Evolutionary conservation across 2,113 vertebrate genomes (phyloP).

Genomic region (Micromys minutus): DNA sequence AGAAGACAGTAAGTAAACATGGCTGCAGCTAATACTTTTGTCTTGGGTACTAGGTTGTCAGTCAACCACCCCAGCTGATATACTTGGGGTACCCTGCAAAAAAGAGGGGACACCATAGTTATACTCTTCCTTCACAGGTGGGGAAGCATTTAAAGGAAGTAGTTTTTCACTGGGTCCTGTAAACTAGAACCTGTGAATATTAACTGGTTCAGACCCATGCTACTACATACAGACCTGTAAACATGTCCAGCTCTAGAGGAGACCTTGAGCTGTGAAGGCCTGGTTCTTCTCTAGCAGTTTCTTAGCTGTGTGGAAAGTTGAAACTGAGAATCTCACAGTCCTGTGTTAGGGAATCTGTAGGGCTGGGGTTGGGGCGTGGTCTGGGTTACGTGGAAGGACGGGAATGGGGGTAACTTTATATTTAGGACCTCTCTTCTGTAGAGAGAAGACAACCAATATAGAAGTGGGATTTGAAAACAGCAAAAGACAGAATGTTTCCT

Average conservation of each 20-base stretch:
- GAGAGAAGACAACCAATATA: background rate
- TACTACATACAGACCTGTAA: background rate
- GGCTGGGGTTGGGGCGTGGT: background rate
- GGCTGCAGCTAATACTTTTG: background rate
- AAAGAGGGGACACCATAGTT: background rate
- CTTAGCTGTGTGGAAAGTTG: slow-evolving; percentile 15
- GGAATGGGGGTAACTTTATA: background rate
- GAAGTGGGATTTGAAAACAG: slow-evolving; percentile 6
- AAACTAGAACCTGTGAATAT: background rate
- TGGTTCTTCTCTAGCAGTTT: background rate
- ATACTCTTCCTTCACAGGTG: background rate
- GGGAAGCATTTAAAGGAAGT: slow-evolving; percentile 7
- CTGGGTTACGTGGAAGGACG: background rate
- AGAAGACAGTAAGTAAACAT: slow-evolving; percentile 95
- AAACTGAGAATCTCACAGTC: background rate
- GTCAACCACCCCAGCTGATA: background rate
- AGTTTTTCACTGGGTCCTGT: background rate
- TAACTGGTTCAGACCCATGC: background rate
- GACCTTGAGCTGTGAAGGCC: background rate
- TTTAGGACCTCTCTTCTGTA: background rate
- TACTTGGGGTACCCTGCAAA: background rate
- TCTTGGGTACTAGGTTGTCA: background rate
- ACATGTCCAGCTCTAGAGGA: background rate
- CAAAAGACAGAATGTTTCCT: background rate
- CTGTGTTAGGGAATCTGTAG: background rate